Evolutionary conservation across 1,140 invertebrate genomes (phyloP), one percentile per base, ranked within the genome.

Genomic region (Diachasmimorpha longicaudata): DNA sequence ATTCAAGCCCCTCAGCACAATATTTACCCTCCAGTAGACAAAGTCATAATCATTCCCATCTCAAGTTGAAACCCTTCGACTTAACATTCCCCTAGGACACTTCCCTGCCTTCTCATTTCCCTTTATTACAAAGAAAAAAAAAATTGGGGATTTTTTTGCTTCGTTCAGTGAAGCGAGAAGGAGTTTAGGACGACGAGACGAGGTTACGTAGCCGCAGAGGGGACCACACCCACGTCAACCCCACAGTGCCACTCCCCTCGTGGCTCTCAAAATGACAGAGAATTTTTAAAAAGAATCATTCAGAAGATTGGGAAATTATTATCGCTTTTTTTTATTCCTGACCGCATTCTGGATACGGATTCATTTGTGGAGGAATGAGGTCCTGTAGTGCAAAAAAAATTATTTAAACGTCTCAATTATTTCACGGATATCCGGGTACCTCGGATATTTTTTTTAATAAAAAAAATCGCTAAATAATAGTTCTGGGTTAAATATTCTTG

Each of bases 191-290:
- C 23, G 72, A 55, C 48, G 37, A 74, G 77, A 80, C 80, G 84
- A 85, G 81, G 81, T 84, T 83, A 82, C 80, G 80, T 81, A 74
- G 68, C 46, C 80, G 81, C 70, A 77, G 78, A 81, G 71, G 77
- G 78, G 79, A 80, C 81, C 83, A 81, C 83, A 83, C 79, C 81
- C 79, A 80, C 78, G 79, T 75, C 58, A 55, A 70, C 36, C 78
- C 76, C 37, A 66, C 37, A 68, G 74, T 55, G 75, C 72, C 79
- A 76, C 77, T 42, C 71, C 55, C 70, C 66, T 44, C 14, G 73
- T 74, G 42, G 76, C 63, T 66, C 78, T 75, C 70, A 39, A 19
- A 37, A 68, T 68, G 3, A 39, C 25, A 37, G 25, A 39, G 25
- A 68, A 13, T 55, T 55, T 55, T 55, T 55, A 42, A 42, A 42